A percentile compares a stretch with the other conserved stretches of the same genome.
phyloP scores from a whole-genome alignment of 2,888 invertebrate genomes.

The Adela reaumurella region DNA sequence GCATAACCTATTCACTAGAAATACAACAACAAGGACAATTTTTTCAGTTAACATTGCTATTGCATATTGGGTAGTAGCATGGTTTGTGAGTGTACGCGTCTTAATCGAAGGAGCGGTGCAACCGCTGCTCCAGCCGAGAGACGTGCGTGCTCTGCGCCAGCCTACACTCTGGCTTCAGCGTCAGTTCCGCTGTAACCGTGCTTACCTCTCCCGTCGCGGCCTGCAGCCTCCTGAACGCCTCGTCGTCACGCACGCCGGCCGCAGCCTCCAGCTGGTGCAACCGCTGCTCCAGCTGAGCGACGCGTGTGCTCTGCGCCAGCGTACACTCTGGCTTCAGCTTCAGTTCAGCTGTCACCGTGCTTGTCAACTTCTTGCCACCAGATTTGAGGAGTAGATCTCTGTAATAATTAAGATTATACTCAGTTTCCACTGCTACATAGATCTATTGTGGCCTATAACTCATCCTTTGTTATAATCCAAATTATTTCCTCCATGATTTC shows the following conservation, averaged over 20 bases:
- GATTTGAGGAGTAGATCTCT: neutral
- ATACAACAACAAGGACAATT: no score
- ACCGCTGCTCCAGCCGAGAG: slow-evolving; percentile 77
- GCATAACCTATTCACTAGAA: no score
- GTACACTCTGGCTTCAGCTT: slow-evolving; percentile 47
- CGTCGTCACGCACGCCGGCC: slow-evolving; percentile 17
- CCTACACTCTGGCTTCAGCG: slow-evolving; percentile 44
- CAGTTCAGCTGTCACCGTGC: slow-evolving; percentile 46
- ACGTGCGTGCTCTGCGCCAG: slow-evolving; percentile 75
- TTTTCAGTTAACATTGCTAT: no score
- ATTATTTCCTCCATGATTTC: no score
- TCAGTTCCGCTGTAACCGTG: slow-evolving; percentile 49
- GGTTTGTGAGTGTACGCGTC: no score
- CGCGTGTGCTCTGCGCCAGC: slow-evolving; percentile 71
- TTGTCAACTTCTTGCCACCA: neutral
- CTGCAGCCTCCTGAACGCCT: slow-evolving; percentile 45
- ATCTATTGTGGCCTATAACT: no score
- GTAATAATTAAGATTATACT: neutral
- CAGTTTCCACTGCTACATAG: no score
- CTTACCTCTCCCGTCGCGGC: slow-evolving; percentile 46
- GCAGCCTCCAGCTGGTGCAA: slow-evolving; percentile 59
- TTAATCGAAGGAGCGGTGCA: no score
- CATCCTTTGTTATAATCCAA: no score
- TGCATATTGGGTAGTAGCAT: no score
- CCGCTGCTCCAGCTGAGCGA: slow-evolving; percentile 80